phyloP scores from a whole-genome alignment of 2,113 vertebrate species.

The Centropristis striata region DNA sequence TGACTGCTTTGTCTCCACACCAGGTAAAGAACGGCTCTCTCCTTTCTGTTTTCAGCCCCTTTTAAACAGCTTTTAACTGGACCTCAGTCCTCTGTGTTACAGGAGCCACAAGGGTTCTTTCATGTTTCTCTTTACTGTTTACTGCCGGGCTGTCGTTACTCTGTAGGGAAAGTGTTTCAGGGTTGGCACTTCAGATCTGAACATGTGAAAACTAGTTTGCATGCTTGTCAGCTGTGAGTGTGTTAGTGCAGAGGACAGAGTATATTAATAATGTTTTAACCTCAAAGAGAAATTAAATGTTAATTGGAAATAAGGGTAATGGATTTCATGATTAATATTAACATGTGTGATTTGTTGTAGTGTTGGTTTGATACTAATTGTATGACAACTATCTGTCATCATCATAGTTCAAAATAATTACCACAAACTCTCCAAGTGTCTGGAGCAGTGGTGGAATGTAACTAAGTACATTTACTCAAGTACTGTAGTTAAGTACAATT shows the following conservation, averaged over 20 bases:
- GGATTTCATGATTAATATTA: neutral
- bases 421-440: neutral
- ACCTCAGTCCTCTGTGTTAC: neutral
- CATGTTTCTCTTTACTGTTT: neutral
- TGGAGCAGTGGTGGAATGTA: no score
- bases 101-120: neutral
- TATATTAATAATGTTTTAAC: neutral
- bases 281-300: neutral
- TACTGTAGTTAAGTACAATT: no score
- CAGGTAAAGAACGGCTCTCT: constrained; percentile 68
- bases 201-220: constrained; percentile 46
- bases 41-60: constrained; percentile 41
- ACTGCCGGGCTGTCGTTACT: neutral
- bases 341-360: neutral
- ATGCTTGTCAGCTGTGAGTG: constrained; percentile 13
- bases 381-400: neutral
- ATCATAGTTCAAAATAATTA: neutral
- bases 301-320: neutral
- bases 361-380: neutral
- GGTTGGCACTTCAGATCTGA: neutral
- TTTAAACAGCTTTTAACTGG: neutral
- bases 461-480: no score
- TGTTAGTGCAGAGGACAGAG: neutral
- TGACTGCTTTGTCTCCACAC: constrained; percentile 51
- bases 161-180: neutral